Conservation (phyloP, 1,140 invertebrate genomes). For the Halictus rubicundus region DNA sequence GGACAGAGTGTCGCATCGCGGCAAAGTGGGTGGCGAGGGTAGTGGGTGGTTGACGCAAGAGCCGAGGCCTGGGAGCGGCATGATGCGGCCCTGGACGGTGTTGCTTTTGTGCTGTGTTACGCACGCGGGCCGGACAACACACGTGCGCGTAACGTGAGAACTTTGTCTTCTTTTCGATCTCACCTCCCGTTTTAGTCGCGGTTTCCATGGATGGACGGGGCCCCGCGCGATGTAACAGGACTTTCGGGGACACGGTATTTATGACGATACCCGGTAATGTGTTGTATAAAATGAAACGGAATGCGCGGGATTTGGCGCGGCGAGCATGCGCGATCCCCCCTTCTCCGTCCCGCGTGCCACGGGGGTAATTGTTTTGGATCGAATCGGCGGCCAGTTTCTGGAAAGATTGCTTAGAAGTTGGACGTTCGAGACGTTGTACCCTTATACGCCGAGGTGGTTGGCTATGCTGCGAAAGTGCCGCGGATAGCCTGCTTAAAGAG, state of each 20-base stretch:
- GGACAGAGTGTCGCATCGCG: too few species aligned
- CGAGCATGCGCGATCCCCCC: too few species aligned
- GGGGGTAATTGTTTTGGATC: slow-evolving; percentile 16
- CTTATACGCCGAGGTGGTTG: not conserved
- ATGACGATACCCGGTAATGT: slow-evolving; percentile 37
- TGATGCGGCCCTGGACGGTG: slow-evolving; percentile 39
- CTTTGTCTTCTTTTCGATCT: slow-evolving; percentile 48
- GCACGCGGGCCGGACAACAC: not conserved
- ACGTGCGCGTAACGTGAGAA: slow-evolving; percentile 47
- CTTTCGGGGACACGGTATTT: slow-evolving; percentile 40
- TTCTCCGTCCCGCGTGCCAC: not conserved
- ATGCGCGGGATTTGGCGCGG: slow-evolving; percentile 5
- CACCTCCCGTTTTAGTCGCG: slow-evolving; percentile 43
- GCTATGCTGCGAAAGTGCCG: not conserved
- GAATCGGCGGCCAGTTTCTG: not conserved
- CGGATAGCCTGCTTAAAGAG: not conserved
- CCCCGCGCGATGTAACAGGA: slow-evolving; percentile 24
- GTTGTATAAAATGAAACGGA: slow-evolving; percentile 42
- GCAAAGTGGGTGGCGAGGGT: too few species aligned
- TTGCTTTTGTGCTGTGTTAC: not conserved
- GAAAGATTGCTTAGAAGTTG: not conserved
- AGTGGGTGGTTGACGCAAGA: too few species aligned
- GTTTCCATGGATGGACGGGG: slow-evolving; percentile 25
- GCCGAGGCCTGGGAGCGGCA: not conserved
- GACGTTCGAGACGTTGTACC: not conserved